Evolutionary conservation across 2,888 invertebrate genomes (phyloP), one percentile per base, ranked within the genome.

Genomic region (Saturnia pavonia): DNA sequence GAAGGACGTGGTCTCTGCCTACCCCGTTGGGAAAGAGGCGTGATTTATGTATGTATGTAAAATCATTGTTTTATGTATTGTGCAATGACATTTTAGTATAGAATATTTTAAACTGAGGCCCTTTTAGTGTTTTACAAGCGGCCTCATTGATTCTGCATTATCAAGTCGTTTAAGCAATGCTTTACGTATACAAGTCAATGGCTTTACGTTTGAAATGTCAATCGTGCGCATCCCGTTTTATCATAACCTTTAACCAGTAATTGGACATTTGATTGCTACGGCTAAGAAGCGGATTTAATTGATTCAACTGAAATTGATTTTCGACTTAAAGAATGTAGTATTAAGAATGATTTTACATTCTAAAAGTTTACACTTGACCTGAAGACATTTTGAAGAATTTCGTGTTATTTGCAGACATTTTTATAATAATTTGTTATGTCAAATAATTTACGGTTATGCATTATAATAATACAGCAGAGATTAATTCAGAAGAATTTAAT

Each of bases 131-230:
- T 40, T n/a, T 40, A 65, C n/a, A 34, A 34, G n/a, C 40, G 19
- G 65, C 51, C 63, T 68, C 43, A 68, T 71, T 68, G 68, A 57
- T 67, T 71, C 70, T 71, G 71, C 71, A 74, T 76, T 74, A 78
- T 75, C 68, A 71, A 25, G 67, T 54, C 67, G 75, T 72, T 83
- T 78, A 75, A 75, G 78, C 75, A 84, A 83, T 81, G 74, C 70
- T 72, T 66, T 66, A n/a, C n/a, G n/a, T n/a, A n/a, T n/a, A n/a
- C n/a, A n/a, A n/a, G n/a, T n/a, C n/a, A n/a, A n/a, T n/a, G n/a
- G 74, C 70, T 72, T 66, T 66, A 72, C 66, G 71, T 75, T 76
- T 73, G 68, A 85, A 85, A 85, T 85, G 82, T 80, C 80, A 85
- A 77, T 83, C 79, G 79, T 83, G 80, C 77, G 73, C 76, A 78